Evolutionary conservation across 2,888 invertebrate species (phyloP), one percentile per base, ranked within the genome.

Genomic region (Mimas tiliae): DNA sequence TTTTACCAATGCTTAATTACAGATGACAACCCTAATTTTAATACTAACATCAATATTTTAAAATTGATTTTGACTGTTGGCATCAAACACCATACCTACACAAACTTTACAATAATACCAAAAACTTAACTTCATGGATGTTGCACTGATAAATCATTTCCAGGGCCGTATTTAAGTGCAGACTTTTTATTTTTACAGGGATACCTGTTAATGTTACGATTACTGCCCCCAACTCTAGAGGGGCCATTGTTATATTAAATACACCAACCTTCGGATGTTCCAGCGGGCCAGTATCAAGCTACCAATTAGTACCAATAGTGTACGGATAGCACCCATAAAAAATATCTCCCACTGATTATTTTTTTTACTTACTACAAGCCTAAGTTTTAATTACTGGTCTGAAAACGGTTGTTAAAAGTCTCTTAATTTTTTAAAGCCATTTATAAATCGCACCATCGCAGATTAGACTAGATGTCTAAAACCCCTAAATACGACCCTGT

Each of bases 121-220:
- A 50, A 50, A 16, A 16, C 48, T 50, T 1, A 3, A 50, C 19
- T n/a, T 42, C 42, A 48, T 19, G 1, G 9, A 50, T 50, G 8
- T 2, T 50, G 3, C 8, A 19, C 19, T 50, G 19, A 2, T 19
- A 50, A 9, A 19, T 45, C 8, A 50, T 50, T 16, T 45, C 45
- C 50, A 50, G 50, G 50, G 50, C 50, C 50, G 50, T 50, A 50
- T 50, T 50, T 50, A 50, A 19, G 19, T 50, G 19, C 11, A 16
- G 50, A 16, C 50, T 19, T 50, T 50, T 50, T 45, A 45, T 45
- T 42, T 42, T 34, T 9, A 11, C 8, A 11, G 42, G 42, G 42
- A 6, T 8, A 42, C 42, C 1, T 42, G 11, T 42, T 42, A 34
- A 6, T 7, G 34, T 34, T 34, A 34, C 34, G 6, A 34, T 7